Conservation (phyloP, 2,888 invertebrate genomes). For the Lochmaea capreae region DNA sequence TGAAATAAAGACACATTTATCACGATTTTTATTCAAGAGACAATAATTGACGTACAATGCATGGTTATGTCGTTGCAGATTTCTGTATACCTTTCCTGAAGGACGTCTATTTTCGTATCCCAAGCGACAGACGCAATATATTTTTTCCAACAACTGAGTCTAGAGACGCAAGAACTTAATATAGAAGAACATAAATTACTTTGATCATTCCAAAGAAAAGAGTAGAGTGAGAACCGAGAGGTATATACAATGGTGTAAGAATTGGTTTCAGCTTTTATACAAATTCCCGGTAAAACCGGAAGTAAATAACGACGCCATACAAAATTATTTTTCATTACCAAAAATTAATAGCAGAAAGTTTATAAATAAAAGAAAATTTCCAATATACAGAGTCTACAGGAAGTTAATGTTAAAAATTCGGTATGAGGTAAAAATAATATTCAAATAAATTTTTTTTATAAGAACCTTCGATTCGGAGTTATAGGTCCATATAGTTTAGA, state of each 20-base stretch:
- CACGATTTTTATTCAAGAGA: no score
- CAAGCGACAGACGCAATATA: slow-evolving; percentile 10
- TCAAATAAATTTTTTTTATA: no score
- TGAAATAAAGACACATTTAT: no score
- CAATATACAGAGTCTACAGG: no score
- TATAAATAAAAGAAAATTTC: no score
- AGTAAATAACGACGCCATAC: no score
- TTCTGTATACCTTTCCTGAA: slow-evolving; percentile 18
- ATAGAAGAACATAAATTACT: slow-evolving; percentile 9
- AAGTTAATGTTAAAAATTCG: no score
- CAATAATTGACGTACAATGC: neutral
- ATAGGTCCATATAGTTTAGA: no score
- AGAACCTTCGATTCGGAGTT: no score
- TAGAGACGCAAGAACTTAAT: neutral
- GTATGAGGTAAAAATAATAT: no score
- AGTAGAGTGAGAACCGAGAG: neutral
- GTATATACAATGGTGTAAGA: neutral
- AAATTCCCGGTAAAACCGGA: neutral
- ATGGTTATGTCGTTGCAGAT: neutral
- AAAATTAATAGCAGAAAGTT: no score
- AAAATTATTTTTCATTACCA: no score
- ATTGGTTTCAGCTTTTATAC: neutral
- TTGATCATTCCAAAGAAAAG: slow-evolving; percentile 5
- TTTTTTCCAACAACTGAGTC: slow-evolving; percentile 5
- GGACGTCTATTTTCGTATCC: slow-evolving; percentile 35